phyloP scores from a whole-genome alignment of 2,888 invertebrate genomes.

The Camptogramma bilineatum region DNA sequence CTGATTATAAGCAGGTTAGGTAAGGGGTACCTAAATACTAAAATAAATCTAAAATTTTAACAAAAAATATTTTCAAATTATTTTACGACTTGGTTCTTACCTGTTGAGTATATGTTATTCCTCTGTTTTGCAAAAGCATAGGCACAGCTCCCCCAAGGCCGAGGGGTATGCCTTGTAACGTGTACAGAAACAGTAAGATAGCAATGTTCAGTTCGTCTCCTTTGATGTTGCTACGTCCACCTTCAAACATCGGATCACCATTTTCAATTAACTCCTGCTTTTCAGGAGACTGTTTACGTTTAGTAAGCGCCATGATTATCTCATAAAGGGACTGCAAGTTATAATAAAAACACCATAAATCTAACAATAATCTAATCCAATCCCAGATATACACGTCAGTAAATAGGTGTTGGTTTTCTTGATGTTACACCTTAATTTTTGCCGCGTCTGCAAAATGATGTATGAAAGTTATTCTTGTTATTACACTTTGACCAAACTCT shows the following conservation, averaged over 20 bases:
- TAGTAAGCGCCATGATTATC: conserved; percentile 74
- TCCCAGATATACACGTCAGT: conserved; percentile 70
- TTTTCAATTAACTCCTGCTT: conserved; percentile 76
- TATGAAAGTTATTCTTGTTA: conserved; percentile 24
- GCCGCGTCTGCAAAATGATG: conserved; percentile 37
- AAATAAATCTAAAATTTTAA: too few relatives aligned
- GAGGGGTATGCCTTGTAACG: conserved; percentile 97
- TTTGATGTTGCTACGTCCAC: conserved; percentile 81
- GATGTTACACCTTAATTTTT: conserved; percentile 73
- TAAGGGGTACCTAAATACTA: too few relatives aligned
- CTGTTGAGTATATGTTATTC: conserved; percentile 97
- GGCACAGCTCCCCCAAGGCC: conserved; percentile 98
- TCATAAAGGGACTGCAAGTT: conserved; percentile 66
- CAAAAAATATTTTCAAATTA: too few relatives aligned
- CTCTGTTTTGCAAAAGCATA: conserved; percentile 96
- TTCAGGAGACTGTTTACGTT: conserved; percentile 71
- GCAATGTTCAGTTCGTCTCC: conserved; percentile 93
- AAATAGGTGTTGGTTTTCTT: conserved; percentile 35
- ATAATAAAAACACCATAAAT: conserved; percentile 24
- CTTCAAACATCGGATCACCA: conserved; percentile 61
- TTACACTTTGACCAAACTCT: background rate
- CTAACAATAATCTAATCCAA: conserved; percentile 49
- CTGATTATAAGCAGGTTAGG: too few relatives aligned
- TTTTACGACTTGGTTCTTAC: conserved; percentile 56
- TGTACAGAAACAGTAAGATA: conserved; percentile 95